A percentile compares a stretch with the other conserved stretches of the same genome.
Evolutionary conservation across 2,888 invertebrate species (phyloP).

Genomic region (Orgyia antiqua): DNA sequence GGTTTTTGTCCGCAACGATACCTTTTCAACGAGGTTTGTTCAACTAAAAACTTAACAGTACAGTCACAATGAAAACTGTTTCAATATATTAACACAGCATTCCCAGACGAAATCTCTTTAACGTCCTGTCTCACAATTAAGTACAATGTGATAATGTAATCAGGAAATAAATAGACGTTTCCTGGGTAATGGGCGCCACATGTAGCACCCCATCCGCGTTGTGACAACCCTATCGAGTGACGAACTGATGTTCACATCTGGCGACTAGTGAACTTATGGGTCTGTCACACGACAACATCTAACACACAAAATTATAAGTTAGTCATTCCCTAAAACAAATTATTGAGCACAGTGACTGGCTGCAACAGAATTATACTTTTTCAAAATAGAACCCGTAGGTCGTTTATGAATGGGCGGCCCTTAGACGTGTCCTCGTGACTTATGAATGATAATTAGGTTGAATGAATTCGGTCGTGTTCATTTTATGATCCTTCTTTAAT

Average conservation of each 20-base stretch:
- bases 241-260: slow-evolving; percentile 44
- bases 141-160: slow-evolving; percentile 40
- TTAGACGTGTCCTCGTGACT: slow-evolving; percentile 44
- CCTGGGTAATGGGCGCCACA: slow-evolving; percentile 41
- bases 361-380: slow-evolving; percentile 29
- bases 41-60: no score
- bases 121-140: slow-evolving; percentile 19
- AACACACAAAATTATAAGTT: slow-evolving; percentile 9
- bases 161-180: slow-evolving; percentile 48
- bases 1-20: no score
- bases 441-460: slow-evolving; percentile 52
- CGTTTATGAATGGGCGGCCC: slow-evolving; percentile 50
- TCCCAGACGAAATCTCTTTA: slow-evolving; percentile 6
- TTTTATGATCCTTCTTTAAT: slow-evolving; percentile 20
- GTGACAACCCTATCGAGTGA: slow-evolving; percentile 28
- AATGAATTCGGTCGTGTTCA: slow-evolving; percentile 37
- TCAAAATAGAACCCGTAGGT: slow-evolving; percentile 33
- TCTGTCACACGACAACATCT: slow-evolving; percentile 43
- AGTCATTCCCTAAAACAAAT: slow-evolving; percentile 33
- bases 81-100: not conserved
- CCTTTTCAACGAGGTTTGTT: no score
- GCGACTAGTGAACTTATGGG: slow-evolving; percentile 44
- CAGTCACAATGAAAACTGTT: not conserved
- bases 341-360: slow-evolving; percentile 48
- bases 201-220: slow-evolving; percentile 27